A percentile compares a stretch with the other conserved stretches of the same genome.
phyloP scores from a whole-genome alignment of 2,888 invertebrate species.

The Pasiphila rectangulata region DNA sequence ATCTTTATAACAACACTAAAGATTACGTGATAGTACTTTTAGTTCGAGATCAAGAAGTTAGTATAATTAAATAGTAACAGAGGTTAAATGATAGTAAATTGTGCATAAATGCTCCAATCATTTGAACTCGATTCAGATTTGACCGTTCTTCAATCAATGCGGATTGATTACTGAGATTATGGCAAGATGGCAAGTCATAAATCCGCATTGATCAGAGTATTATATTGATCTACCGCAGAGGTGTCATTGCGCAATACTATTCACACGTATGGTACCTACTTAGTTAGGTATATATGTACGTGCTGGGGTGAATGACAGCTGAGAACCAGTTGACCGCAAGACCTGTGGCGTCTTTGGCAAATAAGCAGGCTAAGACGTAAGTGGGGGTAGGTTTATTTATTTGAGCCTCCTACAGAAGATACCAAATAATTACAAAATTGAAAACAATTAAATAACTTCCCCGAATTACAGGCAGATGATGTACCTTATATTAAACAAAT shows the following conservation, averaged over 20 bases:
- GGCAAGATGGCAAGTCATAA: too few species aligned
- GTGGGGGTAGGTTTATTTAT: not conserved
- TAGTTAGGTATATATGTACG: constrained; percentile 5
- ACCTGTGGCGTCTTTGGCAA: too few species aligned
- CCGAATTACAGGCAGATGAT: too few species aligned
- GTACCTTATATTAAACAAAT: too few species aligned
- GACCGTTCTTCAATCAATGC: constrained; percentile 5
- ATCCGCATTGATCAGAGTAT: constrained; percentile 24
- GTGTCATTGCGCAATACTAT: constrained; percentile 25
- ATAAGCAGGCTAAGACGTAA: not conserved
- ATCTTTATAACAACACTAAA: too few species aligned
- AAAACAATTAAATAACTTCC: too few species aligned
- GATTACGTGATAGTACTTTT: too few species aligned
- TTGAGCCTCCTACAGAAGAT: not conserved
- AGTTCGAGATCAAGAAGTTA: too few species aligned
- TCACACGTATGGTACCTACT: constrained; percentile 6
- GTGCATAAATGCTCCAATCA: not conserved
- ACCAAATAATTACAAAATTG: too few species aligned
- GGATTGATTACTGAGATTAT: too few species aligned
- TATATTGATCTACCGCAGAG: constrained; percentile 27
- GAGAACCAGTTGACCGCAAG: constrained; percentile 10
- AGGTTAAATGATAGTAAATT: not conserved
- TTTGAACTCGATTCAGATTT: not conserved
- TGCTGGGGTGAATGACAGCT: constrained; percentile 25
- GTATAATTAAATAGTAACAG: too few species aligned